Evolutionary conservation across 2,113 vertebrate genomes (phyloP), one percentile per base, ranked within the genome.

Genomic region (Columba janthina): DNA sequence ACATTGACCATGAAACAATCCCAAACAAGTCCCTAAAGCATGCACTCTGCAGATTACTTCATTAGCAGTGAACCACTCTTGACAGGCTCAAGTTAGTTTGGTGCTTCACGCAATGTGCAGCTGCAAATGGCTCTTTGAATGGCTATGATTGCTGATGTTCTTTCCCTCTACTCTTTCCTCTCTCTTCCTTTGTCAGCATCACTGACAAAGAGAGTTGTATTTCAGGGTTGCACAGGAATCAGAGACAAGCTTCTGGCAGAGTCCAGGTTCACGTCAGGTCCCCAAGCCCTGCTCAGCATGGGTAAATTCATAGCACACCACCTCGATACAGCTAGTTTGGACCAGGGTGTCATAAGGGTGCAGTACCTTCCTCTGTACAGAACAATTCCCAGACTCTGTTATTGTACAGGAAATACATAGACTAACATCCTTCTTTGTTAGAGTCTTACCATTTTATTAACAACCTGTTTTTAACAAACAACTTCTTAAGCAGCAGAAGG

Each of bases 111-210:
- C 19, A 65, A 26, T 17, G 6, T 20, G 48, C 1, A 5, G 64
- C 3, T 3, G 2, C 32, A 38, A 2, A 1, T 16, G 6, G 5
- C 4, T 69, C 12, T 51, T 64, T 80, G 32, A n/a, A 56, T 0
- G 5, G 8, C 12, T 72, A 6, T 22, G 5, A 12, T 46, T 58
- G 64, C 24, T 66, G 10, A 5, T 2, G 8, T 36, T 22, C 38
- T 79, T 54, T 71, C 34, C 11, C 14, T 51, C 28, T 54, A 3
- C 18, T 42, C 20, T 73, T 53, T 76, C 13, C 50, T 61, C 34
- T 26, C 13, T 18, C 10, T 21, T 54, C 11, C 11, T 86, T 60
- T 79, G 19, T 31, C 62, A 65, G 21, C 10, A 46, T 51, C 19
- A 4, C 74, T 81, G 48, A 28, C 18, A 66, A 57, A 34, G 42